These are phyloP conservation scores for Schizothorax lantsangensis DNA, from an alignment of 2,797 vertebrate species.

Conservation along the genomic window DNA sequence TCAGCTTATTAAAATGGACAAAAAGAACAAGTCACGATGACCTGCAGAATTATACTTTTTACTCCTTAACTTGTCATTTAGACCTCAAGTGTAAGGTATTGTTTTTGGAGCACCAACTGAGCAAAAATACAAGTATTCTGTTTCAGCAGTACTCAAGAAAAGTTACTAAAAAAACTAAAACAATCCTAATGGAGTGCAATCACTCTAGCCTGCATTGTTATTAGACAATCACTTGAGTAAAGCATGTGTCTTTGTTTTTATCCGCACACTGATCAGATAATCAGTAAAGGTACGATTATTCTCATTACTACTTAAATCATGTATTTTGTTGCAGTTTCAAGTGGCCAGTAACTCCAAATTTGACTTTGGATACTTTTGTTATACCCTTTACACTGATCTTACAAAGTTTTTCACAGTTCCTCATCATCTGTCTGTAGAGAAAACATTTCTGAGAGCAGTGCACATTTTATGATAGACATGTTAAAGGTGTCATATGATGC, in stretches of 20 bases:
- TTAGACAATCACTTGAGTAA: not conserved
- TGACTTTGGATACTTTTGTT: not conserved
- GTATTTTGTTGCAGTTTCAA: not conserved
- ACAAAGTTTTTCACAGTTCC: not conserved
- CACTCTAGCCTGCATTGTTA: too few relatives aligned
- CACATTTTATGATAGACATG: not conserved
- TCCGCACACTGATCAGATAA: not conserved
- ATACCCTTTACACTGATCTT: not conserved
- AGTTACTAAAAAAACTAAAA: not conserved
- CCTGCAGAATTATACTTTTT: not conserved
- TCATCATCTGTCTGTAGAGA: not conserved
- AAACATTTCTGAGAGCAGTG: not conserved
- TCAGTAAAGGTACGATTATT: not conserved
- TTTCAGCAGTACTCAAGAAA: not conserved
- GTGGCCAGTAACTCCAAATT: not conserved
- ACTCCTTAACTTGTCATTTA: not conserved
- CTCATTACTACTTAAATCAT: not conserved
- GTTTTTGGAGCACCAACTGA: not conserved
- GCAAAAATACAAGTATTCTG: not conserved
- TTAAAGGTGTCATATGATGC: too few relatives aligned
- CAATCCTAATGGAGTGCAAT: not conserved
- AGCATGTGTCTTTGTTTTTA: not conserved
- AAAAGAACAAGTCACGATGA: not conserved
- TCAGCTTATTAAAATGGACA: not conserved
- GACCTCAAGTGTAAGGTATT: not conserved